A percentile compares a stretch with the other conserved stretches of the same genome.
Evolutionary conservation across 1,140 invertebrate species (phyloP).

Genomic region (Procambarus clarkii): DNA sequence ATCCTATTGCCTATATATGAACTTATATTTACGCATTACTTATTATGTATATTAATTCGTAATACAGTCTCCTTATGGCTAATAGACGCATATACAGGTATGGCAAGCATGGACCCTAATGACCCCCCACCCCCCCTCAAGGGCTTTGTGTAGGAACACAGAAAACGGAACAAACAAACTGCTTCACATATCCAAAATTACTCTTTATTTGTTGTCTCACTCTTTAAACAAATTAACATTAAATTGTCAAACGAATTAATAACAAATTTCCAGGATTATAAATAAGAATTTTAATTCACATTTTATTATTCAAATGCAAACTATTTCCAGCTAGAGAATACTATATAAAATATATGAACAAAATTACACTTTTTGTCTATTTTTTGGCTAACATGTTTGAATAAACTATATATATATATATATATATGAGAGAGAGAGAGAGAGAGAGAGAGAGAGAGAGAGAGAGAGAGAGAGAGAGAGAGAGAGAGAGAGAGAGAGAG

Average conservation of each 20-base stretch:
- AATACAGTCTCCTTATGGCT: too few relatives aligned
- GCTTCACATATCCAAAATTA: neutral
- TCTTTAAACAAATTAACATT: neutral
- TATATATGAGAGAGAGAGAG: neutral
- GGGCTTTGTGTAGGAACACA: too few relatives aligned
- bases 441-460: too few relatives aligned
- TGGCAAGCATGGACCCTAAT: too few relatives aligned
- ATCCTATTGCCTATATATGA: too few relatives aligned
- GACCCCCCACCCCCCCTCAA: too few relatives aligned
- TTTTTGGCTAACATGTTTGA: neutral
- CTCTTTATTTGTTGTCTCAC: neutral
- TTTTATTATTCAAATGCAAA: neutral
- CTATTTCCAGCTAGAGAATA: neutral
- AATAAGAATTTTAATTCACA: neutral
- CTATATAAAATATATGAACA: neutral
- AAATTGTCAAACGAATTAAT: neutral
- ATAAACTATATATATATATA: neutral
- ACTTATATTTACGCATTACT: too few relatives aligned
- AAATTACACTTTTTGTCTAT: neutral
- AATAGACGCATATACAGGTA: too few relatives aligned
- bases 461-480: too few relatives aligned
- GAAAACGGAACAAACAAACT: neutral
- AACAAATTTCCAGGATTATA: neutral
- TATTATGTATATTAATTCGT: too few relatives aligned
- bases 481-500: too few relatives aligned